Evolutionary conservation across 2,888 invertebrate species (phyloP), one percentile per base, ranked within the genome.

Genomic region (Cataglyphis rosenhaueri): DNA sequence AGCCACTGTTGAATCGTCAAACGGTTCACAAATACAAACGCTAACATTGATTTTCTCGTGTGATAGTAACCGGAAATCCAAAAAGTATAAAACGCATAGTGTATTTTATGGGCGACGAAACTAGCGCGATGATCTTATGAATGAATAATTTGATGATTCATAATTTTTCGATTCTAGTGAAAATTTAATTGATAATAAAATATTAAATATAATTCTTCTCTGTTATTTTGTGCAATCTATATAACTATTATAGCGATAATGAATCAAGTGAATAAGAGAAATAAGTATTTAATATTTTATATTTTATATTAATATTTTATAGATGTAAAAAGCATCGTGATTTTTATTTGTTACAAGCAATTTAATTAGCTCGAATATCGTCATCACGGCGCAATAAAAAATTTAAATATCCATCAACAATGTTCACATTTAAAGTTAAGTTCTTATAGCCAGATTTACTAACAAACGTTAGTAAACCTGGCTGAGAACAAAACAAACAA

Each of bases 21-120:
- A 9, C 52, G 52, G 8, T n/a, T 52, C 52, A 52, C n/a, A 52
- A 52, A 8, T n/a, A n/a, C 52, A 8, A 52, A 52, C 48, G 48
- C n/a, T 62, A 62, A 35, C 62, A n/a, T 62, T 1, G 35, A 62
- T 35, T 62, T 62, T 62, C 35, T 10, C 35, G n/a, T 35, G n/a
- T 35, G n/a, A 10, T 4, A 5, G 32, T n/a, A 62, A 62, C 62
- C 21, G 62, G 62, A 62, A 62, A 62, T n/a, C 10, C 4, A n/a
- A 62, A 35, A 18, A 32, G 6, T 32, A 61, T 89, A 90, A 52
- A n/a, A 52, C 18, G 6, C 48, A 6, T 48, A 4, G 3, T 48
- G 8, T 2, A 52, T 52, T 52, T 52, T 8, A n/a, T 52, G n/a
- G 0, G n/a, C n/a, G n/a, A n/a, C 18, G n/a, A 52, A 52, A 52